Conservation (phyloP, 2,797 vertebrate species). For the Enteromius anoplus region DNA sequence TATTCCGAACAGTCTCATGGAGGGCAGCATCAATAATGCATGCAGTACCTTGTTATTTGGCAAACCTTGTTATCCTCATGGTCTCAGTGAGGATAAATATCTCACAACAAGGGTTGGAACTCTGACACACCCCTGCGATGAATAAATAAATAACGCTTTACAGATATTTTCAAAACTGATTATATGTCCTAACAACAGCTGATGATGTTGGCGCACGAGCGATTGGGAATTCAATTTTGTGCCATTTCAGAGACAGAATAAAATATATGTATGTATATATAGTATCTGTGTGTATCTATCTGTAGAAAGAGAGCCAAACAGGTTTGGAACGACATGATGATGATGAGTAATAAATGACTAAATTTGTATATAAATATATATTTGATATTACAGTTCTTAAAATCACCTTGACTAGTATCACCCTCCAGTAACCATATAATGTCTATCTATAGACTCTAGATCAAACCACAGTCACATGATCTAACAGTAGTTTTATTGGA, state of each 20-base stretch:
- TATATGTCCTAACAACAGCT: slow-evolving; percentile 8
- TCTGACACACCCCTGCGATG: slow-evolving; percentile 70
- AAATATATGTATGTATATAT: too few species aligned
- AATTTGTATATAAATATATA: background rate
- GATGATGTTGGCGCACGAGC: slow-evolving; percentile 13
- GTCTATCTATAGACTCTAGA: slow-evolving; percentile 48
- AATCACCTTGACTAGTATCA: slow-evolving; percentile 7
- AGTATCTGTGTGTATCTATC: background rate
- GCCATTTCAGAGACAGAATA: background rate
- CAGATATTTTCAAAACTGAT: slow-evolving; percentile 74
- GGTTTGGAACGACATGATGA: background rate
- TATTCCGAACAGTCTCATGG: slow-evolving; percentile 84
- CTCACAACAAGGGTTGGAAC: slow-evolving; percentile 83
- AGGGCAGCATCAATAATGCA: slow-evolving; percentile 90
- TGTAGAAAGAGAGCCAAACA: background rate
- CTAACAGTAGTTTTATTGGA: slow-evolving; percentile 32
- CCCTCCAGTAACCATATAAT: slow-evolving; percentile 28
- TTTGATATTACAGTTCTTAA: too few species aligned
- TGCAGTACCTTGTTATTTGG: slow-evolving; percentile 88
- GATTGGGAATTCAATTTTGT: slow-evolving; percentile 24
- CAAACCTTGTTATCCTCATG: slow-evolving; percentile 81
- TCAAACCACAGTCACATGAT: slow-evolving; percentile 24
- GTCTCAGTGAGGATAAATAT: slow-evolving; percentile 93
- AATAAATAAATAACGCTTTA: slow-evolving; percentile 74
- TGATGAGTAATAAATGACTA: background rate